phyloP scores from a whole-genome alignment of 1,140 invertebrate species.

The Anastrepha ludens region DNA sequence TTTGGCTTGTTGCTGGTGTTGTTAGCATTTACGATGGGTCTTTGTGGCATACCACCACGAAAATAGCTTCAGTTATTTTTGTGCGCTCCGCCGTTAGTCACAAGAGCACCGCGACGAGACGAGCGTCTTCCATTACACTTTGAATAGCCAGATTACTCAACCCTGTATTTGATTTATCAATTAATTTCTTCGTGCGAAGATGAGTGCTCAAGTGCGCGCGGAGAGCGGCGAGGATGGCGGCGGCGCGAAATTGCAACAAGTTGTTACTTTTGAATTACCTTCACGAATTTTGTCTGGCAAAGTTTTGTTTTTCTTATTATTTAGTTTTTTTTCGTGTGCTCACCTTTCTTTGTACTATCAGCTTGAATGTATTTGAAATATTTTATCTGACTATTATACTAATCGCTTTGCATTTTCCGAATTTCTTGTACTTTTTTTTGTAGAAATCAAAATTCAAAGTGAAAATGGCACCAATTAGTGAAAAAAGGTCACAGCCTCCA shows the following conservation, averaged over 20 bases:
- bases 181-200: constrained; percentile 1
- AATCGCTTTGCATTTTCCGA: neutral
- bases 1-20: constrained; percentile 22
- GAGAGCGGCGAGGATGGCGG: neutral
- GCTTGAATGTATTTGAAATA: neutral
- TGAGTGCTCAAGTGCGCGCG: constrained; percentile 7
- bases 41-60: constrained; percentile 71
- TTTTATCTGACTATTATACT: neutral
- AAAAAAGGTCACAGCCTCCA: constrained; percentile 64
- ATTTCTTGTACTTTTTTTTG: constrained; percentile 27
- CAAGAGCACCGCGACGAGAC: constrained; percentile 16
- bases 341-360: neutral
- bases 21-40: constrained; percentile 62
- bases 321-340: neutral
- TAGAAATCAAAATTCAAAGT: constrained; percentile 67
- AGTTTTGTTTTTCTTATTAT: neutral
- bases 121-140: constrained; percentile 34
- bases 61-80: constrained; percentile 65
- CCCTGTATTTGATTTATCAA: constrained; percentile 19
- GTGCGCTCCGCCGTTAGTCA: constrained; percentile 57
- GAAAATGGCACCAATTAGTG: constrained; percentile 71
- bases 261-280: constrained; percentile 47
- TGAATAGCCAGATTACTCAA: constrained; percentile 8
- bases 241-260: constrained; percentile 29
- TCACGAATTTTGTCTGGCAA: constrained; percentile 6